Evolutionary conservation across 2,888 invertebrate genomes (phyloP), one percentile per base, ranked within the genome.

Genomic region (Ectemnius continuus): DNA sequence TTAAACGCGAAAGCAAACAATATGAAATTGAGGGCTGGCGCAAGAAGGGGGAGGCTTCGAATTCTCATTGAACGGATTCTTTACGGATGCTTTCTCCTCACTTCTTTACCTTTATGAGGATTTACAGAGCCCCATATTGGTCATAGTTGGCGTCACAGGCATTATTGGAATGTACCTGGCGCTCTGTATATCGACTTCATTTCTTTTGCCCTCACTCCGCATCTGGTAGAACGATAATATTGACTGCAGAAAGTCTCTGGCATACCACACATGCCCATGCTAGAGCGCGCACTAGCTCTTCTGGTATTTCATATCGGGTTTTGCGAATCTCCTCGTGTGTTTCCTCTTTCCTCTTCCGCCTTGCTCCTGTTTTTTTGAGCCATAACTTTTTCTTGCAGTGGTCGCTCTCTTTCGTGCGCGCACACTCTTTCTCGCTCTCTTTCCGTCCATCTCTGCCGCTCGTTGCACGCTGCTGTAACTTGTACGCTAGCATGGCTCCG

Each of bases 171-270:
- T 62, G 52, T 48, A 62, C 67, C 56, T 69, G 70, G 69, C 63
- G 56, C 52, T 65, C 48, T 56, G n/a, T 66, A 48, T 75, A 78
- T 76, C 76, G 76, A 80, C 75, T 74, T 78, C 75, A 36, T 78
- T 76, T 73, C 78, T 73, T 78, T 82, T 65, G 67, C 71, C 68
- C 73, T 70, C 73, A 71, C 61, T 61, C 63, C 70, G 52, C 73
- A 73, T 75, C 64, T 76, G 67, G 59, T 74, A 48, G 76, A 82
- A 76, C 76, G 75, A 80, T 82, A 82, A 82, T 83, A 82, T 83
- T 79, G 81, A 82, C 83, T 81, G 76, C 67, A 64, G 70, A 62
- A 61, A 79, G 73, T 64, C 70, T 76, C 67, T 64, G 64, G 61
- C 67, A 64, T 67, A 71, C 65, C 56, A 67, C 59, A 64, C 70